Conservation (phyloP, 2,113 vertebrate species). For the Corvus moneduloides region DNA sequence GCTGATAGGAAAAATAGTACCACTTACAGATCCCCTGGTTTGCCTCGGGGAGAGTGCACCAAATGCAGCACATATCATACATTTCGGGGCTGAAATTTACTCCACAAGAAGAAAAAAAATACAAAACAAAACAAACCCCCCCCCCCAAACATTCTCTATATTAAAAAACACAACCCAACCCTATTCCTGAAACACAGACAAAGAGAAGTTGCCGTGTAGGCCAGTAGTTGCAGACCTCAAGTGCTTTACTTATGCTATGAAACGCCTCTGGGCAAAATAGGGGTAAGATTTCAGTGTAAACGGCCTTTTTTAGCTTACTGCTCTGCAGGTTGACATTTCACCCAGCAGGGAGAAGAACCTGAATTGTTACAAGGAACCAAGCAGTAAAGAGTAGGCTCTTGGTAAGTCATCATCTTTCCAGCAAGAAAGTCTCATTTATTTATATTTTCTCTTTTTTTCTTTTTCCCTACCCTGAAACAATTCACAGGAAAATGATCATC, state of each 20-base stretch:
- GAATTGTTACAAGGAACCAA: constrained; percentile 19
- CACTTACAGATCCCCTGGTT: constrained; percentile 69
- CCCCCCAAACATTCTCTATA: not conserved
- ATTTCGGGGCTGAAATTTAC: constrained; percentile 57
- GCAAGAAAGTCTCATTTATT: not conserved
- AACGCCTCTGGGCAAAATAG: constrained; percentile 23
- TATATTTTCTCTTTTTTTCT: not conserved
- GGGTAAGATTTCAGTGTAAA: constrained; percentile 46
- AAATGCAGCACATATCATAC: constrained; percentile 54
- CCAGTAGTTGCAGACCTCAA: constrained; percentile 35
- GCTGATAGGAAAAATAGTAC: constrained; percentile 76
- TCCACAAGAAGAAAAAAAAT: not conserved
- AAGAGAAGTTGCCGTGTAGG: constrained; percentile 33
- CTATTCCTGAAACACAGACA: constrained; percentile 30
- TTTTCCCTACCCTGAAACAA: not conserved
- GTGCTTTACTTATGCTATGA: constrained; percentile 21
- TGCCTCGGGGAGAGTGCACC: constrained; percentile 69
- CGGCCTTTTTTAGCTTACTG: constrained; percentile 5
- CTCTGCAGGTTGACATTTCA: constrained; percentile 48
- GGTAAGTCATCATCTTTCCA: constrained; percentile 12
- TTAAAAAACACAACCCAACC: constrained; percentile 41
- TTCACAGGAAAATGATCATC: constrained; percentile 52
- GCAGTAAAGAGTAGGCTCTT: not conserved
- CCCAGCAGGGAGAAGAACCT: constrained; percentile 30
- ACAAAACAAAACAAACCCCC: not conserved